Evolutionary conservation across 2,888 invertebrate genomes (phyloP).

Genomic region (Pristionchus exspectatus): DNA sequence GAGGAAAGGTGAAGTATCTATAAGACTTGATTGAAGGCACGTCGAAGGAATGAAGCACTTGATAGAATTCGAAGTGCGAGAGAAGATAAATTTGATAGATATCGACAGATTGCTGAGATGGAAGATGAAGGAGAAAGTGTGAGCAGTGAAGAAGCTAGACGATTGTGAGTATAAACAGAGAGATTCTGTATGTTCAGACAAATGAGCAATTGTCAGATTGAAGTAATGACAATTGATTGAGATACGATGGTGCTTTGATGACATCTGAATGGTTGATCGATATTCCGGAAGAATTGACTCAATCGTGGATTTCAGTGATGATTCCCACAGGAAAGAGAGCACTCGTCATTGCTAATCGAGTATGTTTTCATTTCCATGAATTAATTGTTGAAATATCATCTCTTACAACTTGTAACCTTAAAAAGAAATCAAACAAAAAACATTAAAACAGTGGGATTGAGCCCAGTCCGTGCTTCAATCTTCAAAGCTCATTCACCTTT

Average conservation of each 20-base stretch:
- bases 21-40: constrained; percentile 59
- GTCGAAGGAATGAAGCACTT: constrained; percentile 68
- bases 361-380: constrained; percentile 64
- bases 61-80: constrained; percentile 62
- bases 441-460: too few relatives aligned
- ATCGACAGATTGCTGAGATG: constrained; percentile 56
- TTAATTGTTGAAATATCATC: constrained; percentile 1
- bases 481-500: too few relatives aligned
- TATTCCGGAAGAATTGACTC: constrained; percentile 84
- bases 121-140: constrained; percentile 54
- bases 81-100: constrained; percentile 50
- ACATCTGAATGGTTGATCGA: constrained; percentile 94
- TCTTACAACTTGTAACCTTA: neutral
- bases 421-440: too few relatives aligned
- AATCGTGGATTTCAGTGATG: constrained; percentile 82
- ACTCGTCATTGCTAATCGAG: constrained; percentile 88
- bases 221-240: constrained; percentile 2
- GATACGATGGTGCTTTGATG: constrained; percentile 84
- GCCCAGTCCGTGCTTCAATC: too few relatives aligned
- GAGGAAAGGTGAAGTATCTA: neutral
- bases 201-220: neutral
- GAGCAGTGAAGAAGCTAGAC: constrained; percentile 2
- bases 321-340: constrained; percentile 90
- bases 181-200: neutral
- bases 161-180: constrained; percentile 21